Evolutionary conservation across 1,140 invertebrate species (phyloP).

Genomic region (Heliconius melpomene): DNA sequence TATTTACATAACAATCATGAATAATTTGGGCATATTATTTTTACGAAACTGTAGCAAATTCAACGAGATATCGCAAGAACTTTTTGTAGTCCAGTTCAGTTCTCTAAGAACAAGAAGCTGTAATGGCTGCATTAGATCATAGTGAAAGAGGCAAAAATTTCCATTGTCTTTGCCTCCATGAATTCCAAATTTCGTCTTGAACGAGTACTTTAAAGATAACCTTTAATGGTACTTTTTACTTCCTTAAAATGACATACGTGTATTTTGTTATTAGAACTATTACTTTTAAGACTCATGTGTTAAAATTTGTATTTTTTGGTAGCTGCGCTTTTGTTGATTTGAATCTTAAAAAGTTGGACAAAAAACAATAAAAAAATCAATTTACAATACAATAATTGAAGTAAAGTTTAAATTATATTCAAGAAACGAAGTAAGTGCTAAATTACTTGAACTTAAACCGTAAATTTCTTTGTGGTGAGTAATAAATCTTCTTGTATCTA

Average conservation of each 20-base stretch:
- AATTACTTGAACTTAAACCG: neutral
- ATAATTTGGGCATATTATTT: constrained; percentile 31
- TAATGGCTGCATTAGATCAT: constrained; percentile 50
- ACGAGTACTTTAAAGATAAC: constrained; percentile 32
- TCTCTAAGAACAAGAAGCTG: constrained; percentile 27
- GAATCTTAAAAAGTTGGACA: neutral
- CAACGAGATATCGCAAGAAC: constrained; percentile 26
- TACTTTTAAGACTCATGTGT: neutral
- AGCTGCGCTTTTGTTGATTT: too few species aligned
- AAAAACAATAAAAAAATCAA: neutral
- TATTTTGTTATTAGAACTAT: neutral
- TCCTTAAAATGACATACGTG: constrained; percentile 8
- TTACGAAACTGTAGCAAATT: constrained; percentile 29
- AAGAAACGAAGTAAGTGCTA: neutral
- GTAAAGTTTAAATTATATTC: neutral
- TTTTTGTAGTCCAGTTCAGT: neutral
- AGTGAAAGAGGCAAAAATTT: constrained; percentile 49
- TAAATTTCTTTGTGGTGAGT: neutral
- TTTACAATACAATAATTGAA: neutral
- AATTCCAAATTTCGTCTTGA: constrained; percentile 44
- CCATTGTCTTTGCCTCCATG: constrained; percentile 53
- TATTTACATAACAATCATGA: constrained; percentile 24
- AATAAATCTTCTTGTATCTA: constrained; percentile 1
- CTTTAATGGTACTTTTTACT: constrained; percentile 28
- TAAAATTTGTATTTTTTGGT: neutral